Evolutionary conservation across 2,113 vertebrate species (phyloP), one percentile per base, ranked within the genome.

Genomic region (Odocoileus virginianus): DNA sequence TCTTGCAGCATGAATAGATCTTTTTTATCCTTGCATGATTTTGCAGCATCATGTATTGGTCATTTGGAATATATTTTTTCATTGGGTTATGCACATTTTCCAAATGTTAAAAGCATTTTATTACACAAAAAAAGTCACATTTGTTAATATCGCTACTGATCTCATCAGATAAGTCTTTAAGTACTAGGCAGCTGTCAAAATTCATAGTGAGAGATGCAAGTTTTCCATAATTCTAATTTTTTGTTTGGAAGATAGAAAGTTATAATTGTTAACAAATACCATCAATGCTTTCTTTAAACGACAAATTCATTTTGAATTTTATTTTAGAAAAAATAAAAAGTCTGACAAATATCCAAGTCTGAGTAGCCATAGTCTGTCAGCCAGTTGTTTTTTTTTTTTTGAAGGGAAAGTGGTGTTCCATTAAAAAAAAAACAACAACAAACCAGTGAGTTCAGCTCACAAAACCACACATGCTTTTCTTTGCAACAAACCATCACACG

Each of bases 171-270:
- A 79, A 95, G 45, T 60, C 84, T 87, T 95, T 40, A 55, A 45
- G 45, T 88, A 88, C 17, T 6, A 43, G 64, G 15, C 79, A 97
- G 55, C 21, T 89, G 40, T 92, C 67, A 58, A 85, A 40, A 40
- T 27, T 93, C 78, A 79, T 4, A 23, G 40, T 23, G 33, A 88
- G 40, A 81, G 55, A 85, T 33, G n/a, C 13, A 36, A 57, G 43
- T 78, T 93, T 92, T 67, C 30, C 21, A 79, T 43, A 87, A 83
- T 95, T 94, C 27, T 82, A 95, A 91, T 67, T 93, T 93, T 97
- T 86, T 89, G 90, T 23, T 89, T 96, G 87, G 76, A 96, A 97
- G 43, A 21, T 71, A 94, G 9, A 96, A 89, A 95, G 25, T 96
- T 92, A 84, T 79, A 78, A 87, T 11, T 74, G 60, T 71, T 54